A percentile compares a stretch with the other conserved stretches of the same genome.
These are phyloP conservation scores for Enoplosus armatus DNA, from an alignment of 2,797 vertebrate genomes.

Conservation along the genomic window DNA sequence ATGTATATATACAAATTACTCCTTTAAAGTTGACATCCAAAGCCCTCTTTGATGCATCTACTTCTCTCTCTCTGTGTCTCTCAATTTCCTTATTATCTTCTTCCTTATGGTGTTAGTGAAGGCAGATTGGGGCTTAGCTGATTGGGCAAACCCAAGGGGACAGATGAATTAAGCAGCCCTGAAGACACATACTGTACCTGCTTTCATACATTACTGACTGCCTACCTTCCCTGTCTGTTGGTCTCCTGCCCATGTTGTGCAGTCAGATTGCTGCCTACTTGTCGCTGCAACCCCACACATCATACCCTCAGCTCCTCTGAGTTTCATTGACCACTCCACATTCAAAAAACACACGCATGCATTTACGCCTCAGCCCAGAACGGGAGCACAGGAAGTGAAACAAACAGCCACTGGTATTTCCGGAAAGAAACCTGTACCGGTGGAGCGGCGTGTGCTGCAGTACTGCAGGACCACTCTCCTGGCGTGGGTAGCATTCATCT, in stretches of 20 bases:
- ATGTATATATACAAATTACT: too few relatives aligned
- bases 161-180: conserved; percentile 47
- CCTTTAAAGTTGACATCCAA: background rate
- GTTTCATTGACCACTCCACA: background rate
- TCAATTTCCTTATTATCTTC: conserved; percentile 38
- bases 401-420: conserved; percentile 36
- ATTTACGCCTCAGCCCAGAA: conserved; percentile 15
- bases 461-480: conserved; percentile 57
- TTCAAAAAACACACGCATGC: background rate
- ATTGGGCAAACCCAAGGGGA: conserved; percentile 47
- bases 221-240: conserved; percentile 7
- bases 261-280: conserved; percentile 22
- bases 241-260: background rate
- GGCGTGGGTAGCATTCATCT: conserved; percentile 64
- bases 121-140: conserved; percentile 54
- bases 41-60: background rate
- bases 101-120: conserved; percentile 29
- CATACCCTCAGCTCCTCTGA: background rate
- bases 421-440: conserved; percentile 18
- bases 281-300: conserved; percentile 4
- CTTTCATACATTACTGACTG: conserved; percentile 11
- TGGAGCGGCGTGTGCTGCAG: conserved; percentile 3
- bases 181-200: conserved; percentile 26
- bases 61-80: background rate
- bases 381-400: conserved; percentile 43